Base-by-base conservation (phyloP, 2,113 vertebrate species). In the Tringa solitaria region DNA sequence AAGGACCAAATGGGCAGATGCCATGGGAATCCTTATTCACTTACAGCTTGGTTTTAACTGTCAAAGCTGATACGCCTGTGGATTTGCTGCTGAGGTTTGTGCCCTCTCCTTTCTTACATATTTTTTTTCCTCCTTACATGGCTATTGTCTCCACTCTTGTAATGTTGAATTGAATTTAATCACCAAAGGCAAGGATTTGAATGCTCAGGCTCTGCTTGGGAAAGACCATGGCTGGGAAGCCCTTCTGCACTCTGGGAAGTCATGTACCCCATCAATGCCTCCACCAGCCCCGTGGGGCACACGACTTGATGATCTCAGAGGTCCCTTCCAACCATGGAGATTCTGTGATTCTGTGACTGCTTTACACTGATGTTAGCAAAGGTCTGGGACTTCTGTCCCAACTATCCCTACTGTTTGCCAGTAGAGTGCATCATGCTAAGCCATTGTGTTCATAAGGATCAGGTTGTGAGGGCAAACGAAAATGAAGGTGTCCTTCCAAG, bases 251-350 rank as follows among this genome's bases (percentile, higher is more conserved):
- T 54, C 14, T 32, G 17, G 21, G 54, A 54, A 56, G 59, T 35
- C 48, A 17, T 0, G 2, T 45, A 33, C 8, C 12, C 37, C 43
- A 51, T 17, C 32, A 33, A 28, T 1, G 1, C 18, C 32, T 57
- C 19, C 50, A 33, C 23, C 35, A 84, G 26, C 26, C 37, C 48
- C 20, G 9, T 0, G 0, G 21, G 50, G 5, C 43, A 70, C 2
- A 0, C n/a, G n/a, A n/a, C n/a, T n/a, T n/a, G n/a, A n/a, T n/a
- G n/a, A n/a, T n/a, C n/a, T n/a, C n/a, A n/a, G n/a, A n/a, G n/a
- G n/a, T n/a, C n/a, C n/a, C n/a, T n/a, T n/a, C n/a, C n/a, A n/a
- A n/a, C n/a, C n/a, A n/a, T n/a, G n/a, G n/a, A n/a, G n/a, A n/a
- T n/a, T n/a, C n/a, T n/a, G n/a, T n/a, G n/a, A n/a, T n/a, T n/a